These are phyloP conservation scores for Halcyon chelicuti DNA, from an alignment of 2,797 vertebrate species.

Conservation along the genomic window DNA sequence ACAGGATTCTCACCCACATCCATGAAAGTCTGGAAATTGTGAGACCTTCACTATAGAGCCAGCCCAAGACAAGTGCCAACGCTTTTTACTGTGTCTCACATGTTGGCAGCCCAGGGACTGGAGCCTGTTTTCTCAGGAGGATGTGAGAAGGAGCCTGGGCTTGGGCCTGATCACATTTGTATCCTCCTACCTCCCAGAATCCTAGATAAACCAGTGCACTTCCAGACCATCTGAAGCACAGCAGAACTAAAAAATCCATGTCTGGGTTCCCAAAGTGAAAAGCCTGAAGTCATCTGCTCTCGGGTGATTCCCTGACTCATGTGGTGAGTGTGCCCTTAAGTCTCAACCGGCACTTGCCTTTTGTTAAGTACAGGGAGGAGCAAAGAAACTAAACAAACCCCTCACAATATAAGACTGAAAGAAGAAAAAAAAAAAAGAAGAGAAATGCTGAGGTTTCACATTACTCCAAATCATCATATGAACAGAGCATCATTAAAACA, in stretches of 20 bases:
- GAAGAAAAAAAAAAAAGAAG: neutral
- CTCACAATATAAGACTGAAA: neutral
- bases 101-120: rapidly evolving
- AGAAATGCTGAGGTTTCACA: neutral
- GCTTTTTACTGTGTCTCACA: rapidly evolving
- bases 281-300: neutral
- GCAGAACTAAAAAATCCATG: neutral
- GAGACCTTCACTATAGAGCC: rapidly evolving
- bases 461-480: neutral
- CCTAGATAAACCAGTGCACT: neutral
- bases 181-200: neutral
- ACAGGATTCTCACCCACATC: neutral
- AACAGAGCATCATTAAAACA: neutral
- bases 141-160: neutral
- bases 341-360: neutral
- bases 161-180: neutral
- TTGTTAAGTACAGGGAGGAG: neutral
- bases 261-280: neutral
- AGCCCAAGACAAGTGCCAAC: neutral
- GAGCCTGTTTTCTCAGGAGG: neutral
- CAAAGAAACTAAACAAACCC: neutral
- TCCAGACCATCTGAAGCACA: neutral
- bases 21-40: neutral
- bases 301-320: neutral
- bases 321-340: neutral